Percentiles rank a stretch among this genome's conserved stretches.
Evolutionary conservation across 92 coral and sea anemone species (phyloP).

Genomic region (Chrysogorgia sp.): DNA sequence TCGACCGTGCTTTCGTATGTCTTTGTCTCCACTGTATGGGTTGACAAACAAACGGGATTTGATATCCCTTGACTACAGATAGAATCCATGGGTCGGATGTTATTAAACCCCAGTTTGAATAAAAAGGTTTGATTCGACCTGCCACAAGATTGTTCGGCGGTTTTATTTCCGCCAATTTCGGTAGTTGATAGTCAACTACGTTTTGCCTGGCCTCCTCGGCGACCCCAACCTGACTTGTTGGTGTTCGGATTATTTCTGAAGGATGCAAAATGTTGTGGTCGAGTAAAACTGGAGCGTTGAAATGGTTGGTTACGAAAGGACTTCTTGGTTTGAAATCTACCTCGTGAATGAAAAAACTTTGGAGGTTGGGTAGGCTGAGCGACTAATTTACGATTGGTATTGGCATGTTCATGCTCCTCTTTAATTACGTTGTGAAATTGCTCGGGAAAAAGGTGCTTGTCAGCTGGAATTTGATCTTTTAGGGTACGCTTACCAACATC

Average conservation of each 20-base stretch:
- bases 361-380: slow-evolving; percentile 27
- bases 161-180: not conserved
- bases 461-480: slow-evolving; percentile 11
- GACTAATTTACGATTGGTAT: slow-evolving; percentile 6
- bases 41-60: slow-evolving; percentile 24
- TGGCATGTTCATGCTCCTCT: slow-evolving; percentile 34
- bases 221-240: slow-evolving; percentile 6
- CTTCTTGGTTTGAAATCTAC: slow-evolving; percentile 15
- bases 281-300: slow-evolving; percentile 4
- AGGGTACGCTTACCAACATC: slow-evolving; percentile 17
- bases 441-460: slow-evolving; percentile 21
- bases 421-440: slow-evolving; percentile 8
- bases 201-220: slow-evolving; percentile 11
- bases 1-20: slow-evolving; percentile 24
- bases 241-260: too few relatives aligned
- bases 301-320: slow-evolving; percentile 34
- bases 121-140: slow-evolving; percentile 19
- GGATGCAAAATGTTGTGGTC: too few relatives aligned
- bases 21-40: slow-evolving; percentile 29
- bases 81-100: slow-evolving; percentile 29
- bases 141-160: slow-evolving; percentile 2
- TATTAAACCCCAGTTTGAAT: slow-evolving; percentile 18
- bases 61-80: slow-evolving; percentile 12
- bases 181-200: slow-evolving; percentile 35
- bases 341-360: not conserved